Evolutionary conservation across 2,797 vertebrate species (phyloP).

Genomic region (Sardinella longiceps): DNA sequence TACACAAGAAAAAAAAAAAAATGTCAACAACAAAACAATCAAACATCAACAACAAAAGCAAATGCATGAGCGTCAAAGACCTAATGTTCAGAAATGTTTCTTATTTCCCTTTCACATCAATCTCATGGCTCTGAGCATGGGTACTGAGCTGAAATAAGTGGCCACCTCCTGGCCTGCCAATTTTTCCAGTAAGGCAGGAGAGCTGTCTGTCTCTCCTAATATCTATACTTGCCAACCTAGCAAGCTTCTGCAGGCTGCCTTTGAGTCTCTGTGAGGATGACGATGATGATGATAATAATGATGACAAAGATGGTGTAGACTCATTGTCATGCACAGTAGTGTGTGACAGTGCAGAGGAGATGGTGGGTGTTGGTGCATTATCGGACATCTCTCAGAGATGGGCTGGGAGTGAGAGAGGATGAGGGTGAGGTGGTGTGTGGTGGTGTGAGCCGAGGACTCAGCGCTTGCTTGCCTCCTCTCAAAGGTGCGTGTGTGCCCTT

Average conservation of each 20-base stretch:
- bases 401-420: background rate
- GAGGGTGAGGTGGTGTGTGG: background rate
- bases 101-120: background rate
- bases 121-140: background rate
- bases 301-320: background rate
- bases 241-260: background rate
- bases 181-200: background rate
- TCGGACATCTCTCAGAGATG: background rate
- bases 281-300: background rate
- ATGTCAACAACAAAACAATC: no score
- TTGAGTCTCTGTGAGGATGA: background rate
- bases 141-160: background rate
- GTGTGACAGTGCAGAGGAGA: background rate
- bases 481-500: background rate
- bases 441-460: background rate
- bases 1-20: conserved; percentile 56
- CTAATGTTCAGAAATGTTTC: background rate
- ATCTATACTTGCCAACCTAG: no score
- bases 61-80: background rate
- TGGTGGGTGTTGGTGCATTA: background rate
- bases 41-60: background rate
- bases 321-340: background rate
- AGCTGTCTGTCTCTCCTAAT: background rate
- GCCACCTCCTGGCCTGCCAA: background rate
- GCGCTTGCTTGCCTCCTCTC: background rate